Percentiles rank a stretch among this genome's conserved stretches.
These are phyloP conservation scores for Cygnus olor DNA, from an alignment of 2,797 vertebrate genomes.

Conservation along the genomic window DNA sequence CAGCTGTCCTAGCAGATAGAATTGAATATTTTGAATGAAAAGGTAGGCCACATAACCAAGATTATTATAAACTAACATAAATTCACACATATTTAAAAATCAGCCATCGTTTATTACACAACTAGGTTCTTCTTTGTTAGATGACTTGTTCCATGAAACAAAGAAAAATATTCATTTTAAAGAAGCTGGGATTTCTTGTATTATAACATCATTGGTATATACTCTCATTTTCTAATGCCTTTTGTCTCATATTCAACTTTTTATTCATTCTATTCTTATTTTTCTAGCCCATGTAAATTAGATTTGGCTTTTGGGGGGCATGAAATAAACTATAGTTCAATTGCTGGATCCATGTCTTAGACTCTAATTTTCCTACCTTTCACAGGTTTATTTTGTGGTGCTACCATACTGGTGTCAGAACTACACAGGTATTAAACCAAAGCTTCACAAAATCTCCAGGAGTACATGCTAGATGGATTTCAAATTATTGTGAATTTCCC, in stretches of 20 bases:
- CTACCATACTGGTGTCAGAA: not conserved
- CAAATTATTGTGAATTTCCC: not conserved
- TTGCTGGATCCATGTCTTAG: not conserved
- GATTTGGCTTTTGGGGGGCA: not conserved
- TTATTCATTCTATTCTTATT: not conserved
- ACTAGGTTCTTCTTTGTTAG: not conserved
- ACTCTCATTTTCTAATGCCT: not conserved
- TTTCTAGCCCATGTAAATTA: not conserved
- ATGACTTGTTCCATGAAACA: not conserved
- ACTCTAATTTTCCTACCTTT: not conserved
- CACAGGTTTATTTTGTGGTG: not conserved
- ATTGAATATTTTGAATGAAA: not conserved
- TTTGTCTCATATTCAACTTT: not conserved
- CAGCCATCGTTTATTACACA: not conserved
- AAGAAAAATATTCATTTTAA: not conserved
- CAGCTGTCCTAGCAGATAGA: constrained; percentile 22
- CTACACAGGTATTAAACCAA: not conserved
- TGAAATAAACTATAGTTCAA: not conserved
- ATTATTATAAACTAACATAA: not conserved
- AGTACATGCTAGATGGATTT: not conserved
- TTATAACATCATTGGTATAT: not conserved
- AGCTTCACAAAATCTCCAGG: not conserved
- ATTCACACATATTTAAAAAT: not conserved
- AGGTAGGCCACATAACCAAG: not conserved
- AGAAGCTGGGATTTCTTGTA: not conserved